phyloP scores from a whole-genome alignment of 2,113 vertebrate species.

The Scalopus aquaticus region DNA sequence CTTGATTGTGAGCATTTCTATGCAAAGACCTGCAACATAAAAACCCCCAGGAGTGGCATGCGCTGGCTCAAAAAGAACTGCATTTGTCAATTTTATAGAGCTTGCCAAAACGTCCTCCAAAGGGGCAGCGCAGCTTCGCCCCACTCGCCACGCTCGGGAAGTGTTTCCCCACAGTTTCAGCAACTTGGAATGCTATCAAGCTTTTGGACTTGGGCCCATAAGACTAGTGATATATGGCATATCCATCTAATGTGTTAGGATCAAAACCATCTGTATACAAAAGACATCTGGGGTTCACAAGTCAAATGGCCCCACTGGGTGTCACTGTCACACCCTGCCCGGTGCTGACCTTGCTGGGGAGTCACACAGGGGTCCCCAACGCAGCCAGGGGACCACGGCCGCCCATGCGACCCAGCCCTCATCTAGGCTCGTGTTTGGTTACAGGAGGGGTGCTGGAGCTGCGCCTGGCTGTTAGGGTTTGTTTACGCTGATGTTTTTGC shows the following conservation, averaged over 20 bases:
- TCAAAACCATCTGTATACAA: not conserved
- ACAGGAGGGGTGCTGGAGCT: not conserved
- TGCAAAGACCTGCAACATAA: not conserved
- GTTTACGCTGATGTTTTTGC: not conserved
- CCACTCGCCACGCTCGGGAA: not conserved
- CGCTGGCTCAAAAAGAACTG: not conserved
- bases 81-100: not conserved
- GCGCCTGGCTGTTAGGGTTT: not conserved
- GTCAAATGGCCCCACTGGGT: not conserved
- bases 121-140: accelerated
- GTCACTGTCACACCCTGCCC: not conserved
- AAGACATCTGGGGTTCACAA: not conserved
- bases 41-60: not conserved
- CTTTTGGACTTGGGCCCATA: not conserved
- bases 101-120: not conserved
- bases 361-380: accelerated
- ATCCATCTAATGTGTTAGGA: not conserved
- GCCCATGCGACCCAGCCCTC: not conserved
- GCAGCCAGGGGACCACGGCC: not conserved
- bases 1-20: not conserved
- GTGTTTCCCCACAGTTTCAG: not conserved
- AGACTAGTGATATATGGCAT: not conserved
- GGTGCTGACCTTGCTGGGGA: no score
- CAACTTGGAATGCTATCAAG: not conserved
- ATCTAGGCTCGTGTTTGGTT: not conserved